A percentile compares a stretch with the other conserved stretches of the same genome.
phyloP scores from a whole-genome alignment of 2,888 invertebrate species.

The Dasysyrphus albostriatus region DNA sequence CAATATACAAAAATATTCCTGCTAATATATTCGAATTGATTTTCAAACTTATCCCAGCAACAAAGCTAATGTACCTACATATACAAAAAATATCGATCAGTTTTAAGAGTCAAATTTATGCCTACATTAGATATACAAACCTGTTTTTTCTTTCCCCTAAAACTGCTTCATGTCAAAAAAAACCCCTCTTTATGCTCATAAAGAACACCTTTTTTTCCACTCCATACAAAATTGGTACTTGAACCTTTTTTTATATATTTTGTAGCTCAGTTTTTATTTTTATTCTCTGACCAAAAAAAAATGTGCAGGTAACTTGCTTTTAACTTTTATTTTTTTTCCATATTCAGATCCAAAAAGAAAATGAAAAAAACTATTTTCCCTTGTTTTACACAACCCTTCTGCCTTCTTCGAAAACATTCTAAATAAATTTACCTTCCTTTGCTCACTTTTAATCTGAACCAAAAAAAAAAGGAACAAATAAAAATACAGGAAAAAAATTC shows the following conservation, averaged over 20 bases:
- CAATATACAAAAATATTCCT: too few relatives aligned
- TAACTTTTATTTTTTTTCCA: neutral
- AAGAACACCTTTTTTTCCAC: constrained; percentile 1
- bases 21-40: neutral
- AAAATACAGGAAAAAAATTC: constrained; percentile 39
- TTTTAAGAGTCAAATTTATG: constrained; percentile 7
- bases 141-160: neutral
- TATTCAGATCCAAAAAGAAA: constrained; percentile 8
- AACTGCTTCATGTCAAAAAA: constrained; percentile 2
- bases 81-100: constrained; percentile 30
- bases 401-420: constrained; percentile 57
- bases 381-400: constrained; percentile 15
- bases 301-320: constrained; percentile 7
- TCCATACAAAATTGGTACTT: neutral
- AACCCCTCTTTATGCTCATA: neutral
- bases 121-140: neutral
- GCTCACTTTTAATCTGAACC: constrained; percentile 65
- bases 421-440: constrained; percentile 55
- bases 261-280: constrained; percentile 9
- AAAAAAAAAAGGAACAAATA: constrained; percentile 46
- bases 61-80: neutral
- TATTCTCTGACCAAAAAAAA: constrained; percentile 14
- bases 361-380: constrained; percentile 4
- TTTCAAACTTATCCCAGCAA: neutral
- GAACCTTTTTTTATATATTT: constrained; percentile 1